Base-by-base conservation (phyloP, 1,140 invertebrate genomes). In the Ruditapes philippinarum region DNA sequence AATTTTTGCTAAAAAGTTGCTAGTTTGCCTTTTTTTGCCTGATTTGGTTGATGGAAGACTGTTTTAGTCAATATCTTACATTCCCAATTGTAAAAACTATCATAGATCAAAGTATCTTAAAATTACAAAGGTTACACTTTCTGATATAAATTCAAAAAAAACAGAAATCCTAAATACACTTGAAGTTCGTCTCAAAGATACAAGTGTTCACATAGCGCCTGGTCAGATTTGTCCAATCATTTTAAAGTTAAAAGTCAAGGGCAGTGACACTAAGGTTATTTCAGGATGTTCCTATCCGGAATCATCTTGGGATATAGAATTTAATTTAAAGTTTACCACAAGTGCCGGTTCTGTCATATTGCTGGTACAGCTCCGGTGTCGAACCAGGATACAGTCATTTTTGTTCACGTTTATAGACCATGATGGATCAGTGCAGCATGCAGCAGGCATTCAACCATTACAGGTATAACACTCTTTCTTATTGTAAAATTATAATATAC, bases 391-490 rank as follows among this genome's bases (percentile, higher is more conserved):
- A 9, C 90, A 94, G 73, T 94, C 95, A 14, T 94, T 95, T 88
- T 54, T 95, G 31, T 95, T 95, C 79, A 94, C 94, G 4, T 95
- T 95, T 54, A 31, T 94, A n/a, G 94, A 95, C 76, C 95, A 95
- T 90, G 95, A 95, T 91, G 94, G 94, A 12, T 94, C 94, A 33
- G 87, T 95, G 3, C 95, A 95, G 65, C 95, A 95, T 82, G 95
- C 91, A 17, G 95, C 95, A 22, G 94, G 94, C 19, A 92, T 94
- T 73, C 83, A 93, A 33, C 95, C 95, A 28, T 79, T 93, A 14
- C 57, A 74, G n/a, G 51, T 54, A 49, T 92, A n/a, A n/a, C n/a
- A n/a, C n/a, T n/a, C n/a, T n/a, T n/a, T n/a, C n/a, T n/a, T n/a
- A n/a, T n/a, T n/a, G n/a, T n/a, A n/a, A n/a, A n/a, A n/a, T n/a